Evolutionary conservation across 1,140 invertebrate genomes (phyloP).

Genomic region (Drosophila ironensis): DNA sequence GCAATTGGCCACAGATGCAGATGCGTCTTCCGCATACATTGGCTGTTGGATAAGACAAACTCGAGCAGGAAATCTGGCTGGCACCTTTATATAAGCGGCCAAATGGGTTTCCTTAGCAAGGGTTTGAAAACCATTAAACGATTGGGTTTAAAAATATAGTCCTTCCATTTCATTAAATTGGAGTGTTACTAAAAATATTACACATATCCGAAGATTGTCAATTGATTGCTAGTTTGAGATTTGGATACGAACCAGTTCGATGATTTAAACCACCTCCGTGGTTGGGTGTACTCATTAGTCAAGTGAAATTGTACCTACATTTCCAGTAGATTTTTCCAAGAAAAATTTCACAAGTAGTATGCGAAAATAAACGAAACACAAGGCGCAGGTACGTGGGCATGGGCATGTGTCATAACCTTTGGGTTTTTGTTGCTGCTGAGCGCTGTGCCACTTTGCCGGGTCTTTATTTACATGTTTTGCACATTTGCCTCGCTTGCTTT

Average conservation of each 20-base stretch:
- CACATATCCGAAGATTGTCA: no score
- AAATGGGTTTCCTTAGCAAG: no score
- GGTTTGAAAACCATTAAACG: no score
- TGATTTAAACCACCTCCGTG: no score
- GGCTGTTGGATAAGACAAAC: conserved; percentile 31
- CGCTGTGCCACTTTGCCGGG: conserved; percentile 57
- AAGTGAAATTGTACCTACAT: conserved; percentile 32
- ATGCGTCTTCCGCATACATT: conserved; percentile 6
- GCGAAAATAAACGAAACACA: not conserved
- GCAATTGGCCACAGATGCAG: conserved; percentile 37
- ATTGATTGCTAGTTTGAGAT: no score
- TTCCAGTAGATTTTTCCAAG: conserved; percentile 29
- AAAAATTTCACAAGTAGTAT: conserved; percentile 46
- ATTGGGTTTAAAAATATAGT: no score
- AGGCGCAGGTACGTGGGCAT: not conserved
- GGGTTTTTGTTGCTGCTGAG: conserved; percentile 31
- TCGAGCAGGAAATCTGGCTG: conserved; percentile 10
- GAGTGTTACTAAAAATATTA: no score
- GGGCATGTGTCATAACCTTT: conserved; percentile 32
- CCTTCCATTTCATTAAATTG: no score
- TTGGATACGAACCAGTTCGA: no score
- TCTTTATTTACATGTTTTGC: conserved; percentile 65
- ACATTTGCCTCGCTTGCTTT: conserved; percentile 55
- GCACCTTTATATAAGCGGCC: conserved; percentile 47
- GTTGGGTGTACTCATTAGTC: conserved; percentile 29